Evolutionary conservation across 1,140 invertebrate species (phyloP), one percentile per base, ranked within the genome.

Genomic region (Listronotus bonariensis): DNA sequence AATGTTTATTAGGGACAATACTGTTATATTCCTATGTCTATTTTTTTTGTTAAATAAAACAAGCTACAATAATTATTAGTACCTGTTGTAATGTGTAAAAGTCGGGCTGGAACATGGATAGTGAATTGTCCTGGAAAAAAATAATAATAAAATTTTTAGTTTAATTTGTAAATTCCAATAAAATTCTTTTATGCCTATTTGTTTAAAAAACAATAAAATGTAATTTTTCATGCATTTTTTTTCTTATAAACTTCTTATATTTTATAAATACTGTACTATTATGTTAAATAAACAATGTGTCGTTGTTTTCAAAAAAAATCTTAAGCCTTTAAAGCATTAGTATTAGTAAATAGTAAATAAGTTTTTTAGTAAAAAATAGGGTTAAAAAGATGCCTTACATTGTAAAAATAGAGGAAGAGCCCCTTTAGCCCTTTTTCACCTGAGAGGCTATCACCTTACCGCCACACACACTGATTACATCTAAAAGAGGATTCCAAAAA

Each of bases 401-500:
- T 75, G 71, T 63, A 63, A 69, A 68, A 69, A 69, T 70, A 72
- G 71, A 71, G 70, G 68, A 74, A 72, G 68, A 68, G 71, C 64
- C 71, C 65, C 69, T 59, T 57, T 68, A 67, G 68, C 71, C 71
- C 71, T 67, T 67, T 56, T 65, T 63, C 59, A 59, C 56, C 69
- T 65, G 36, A 58, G 63, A 64, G 68, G 79, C 80, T 55, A 45
- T 63, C 61, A 51, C 83, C 84, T 87, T 86, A 87, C 86, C 86
- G 86, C 86, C 86, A 88, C 83, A 87, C 86, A 86, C 86, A 88
- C 83, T 88, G 86, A 87, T 86, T 88, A 87, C 86, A 88, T 87
- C 86, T 88, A 87, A 82, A 88, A 87, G 82, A 85, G 82, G 82
- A 82, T 79, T 41, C 14, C 62, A 68, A 32, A 63, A 57, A 72